A percentile compares a stretch with the other conserved stretches of the same genome.
Evolutionary conservation across 2,888 invertebrate genomes (phyloP).

Genomic region (Seira ritae): DNA sequence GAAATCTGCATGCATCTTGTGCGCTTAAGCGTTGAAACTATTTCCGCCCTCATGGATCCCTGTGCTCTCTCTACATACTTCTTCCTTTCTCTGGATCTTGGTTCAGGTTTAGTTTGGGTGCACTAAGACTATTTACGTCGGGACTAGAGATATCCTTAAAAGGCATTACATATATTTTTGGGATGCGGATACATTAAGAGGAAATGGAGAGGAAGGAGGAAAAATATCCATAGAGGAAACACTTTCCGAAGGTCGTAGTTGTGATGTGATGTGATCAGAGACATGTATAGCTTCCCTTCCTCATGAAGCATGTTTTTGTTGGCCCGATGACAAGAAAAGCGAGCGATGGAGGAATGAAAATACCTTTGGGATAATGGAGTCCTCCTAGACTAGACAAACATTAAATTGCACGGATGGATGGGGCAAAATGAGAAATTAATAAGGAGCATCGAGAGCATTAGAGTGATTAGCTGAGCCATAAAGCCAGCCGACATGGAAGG

Average conservation of each 20-base stretch:
- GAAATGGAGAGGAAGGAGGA: constrained; percentile 34
- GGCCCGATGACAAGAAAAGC: background rate
- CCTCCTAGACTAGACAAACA: background rate
- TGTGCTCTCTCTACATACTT: no score
- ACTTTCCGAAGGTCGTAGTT: constrained; percentile 24
- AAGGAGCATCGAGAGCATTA: background rate
- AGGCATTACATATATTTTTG: background rate
- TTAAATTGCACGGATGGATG: background rate
- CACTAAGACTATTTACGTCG: no score
- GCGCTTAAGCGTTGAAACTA: background rate
- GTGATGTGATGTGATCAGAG: background rate
- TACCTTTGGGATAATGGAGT: background rate
- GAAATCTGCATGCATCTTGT: constrained; percentile 4
- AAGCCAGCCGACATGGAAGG: background rate
- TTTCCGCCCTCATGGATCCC: background rate
- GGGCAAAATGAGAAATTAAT: constrained; percentile 11
- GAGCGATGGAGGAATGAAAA: background rate
- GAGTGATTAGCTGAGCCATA: background rate
- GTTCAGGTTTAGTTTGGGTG: no score
- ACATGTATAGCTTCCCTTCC: constrained; percentile 22
- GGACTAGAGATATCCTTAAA: background rate
- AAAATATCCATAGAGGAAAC: constrained; percentile 25
- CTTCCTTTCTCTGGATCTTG: no score
- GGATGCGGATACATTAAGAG: constrained; percentile 27
- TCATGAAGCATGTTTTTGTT: background rate